A percentile compares a stretch with the other conserved stretches of the same genome.
Conservation (phyloP, 2,888 invertebrate genomes). For the Lamellibrachia satsuma region DNA sequence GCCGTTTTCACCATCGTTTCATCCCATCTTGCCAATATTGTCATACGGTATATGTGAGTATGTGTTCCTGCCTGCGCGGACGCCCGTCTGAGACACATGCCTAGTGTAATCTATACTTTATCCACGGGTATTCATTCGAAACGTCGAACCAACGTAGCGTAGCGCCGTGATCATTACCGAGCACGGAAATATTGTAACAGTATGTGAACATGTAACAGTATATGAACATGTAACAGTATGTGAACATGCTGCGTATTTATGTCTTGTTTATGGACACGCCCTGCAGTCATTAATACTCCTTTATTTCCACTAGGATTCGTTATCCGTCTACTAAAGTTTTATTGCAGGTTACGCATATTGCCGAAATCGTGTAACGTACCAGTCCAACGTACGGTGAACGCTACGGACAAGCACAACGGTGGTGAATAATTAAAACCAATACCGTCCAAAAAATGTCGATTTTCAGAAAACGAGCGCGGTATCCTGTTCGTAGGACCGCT, state of each 20-base stretch:
- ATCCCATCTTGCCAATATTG: no score
- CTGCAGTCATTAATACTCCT: neutral
- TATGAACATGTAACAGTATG: no score
- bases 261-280: neutral
- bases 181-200: neutral
- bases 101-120: neutral
- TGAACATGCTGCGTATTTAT: neutral
- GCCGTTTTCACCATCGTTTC: no score
- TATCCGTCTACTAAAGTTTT: neutral
- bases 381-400: neutral
- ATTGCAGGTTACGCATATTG: neutral
- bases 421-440: no score
- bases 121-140: neutral
- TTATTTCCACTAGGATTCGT: neutral
- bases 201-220: no score
- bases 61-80: neutral
- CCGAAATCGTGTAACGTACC: neutral
- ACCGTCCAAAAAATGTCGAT: no score
- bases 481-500: no score
- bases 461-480: no score
- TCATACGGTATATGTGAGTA: no score
- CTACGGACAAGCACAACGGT: neutral
- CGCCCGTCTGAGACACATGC: neutral
- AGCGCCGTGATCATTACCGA: no score
- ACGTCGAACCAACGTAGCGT: neutral